phyloP scores from a whole-genome alignment of 1,140 invertebrate species.

The Drosophila erecta region DNA sequence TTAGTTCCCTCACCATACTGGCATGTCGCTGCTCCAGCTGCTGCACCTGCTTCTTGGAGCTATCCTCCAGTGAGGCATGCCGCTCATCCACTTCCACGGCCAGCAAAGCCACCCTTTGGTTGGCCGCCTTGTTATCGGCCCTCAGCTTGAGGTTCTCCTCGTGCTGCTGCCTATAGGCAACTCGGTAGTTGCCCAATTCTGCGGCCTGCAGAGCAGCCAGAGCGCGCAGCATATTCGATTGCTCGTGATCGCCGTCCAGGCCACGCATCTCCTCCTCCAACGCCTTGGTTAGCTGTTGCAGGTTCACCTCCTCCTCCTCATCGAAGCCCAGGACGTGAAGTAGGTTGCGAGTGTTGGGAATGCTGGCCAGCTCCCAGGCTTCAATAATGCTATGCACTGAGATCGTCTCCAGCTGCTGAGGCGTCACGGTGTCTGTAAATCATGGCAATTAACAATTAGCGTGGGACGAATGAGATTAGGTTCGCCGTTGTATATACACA shows the following conservation, averaged over 20 bases:
- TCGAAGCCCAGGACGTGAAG: conserved; percentile 90
- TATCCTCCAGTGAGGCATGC: conserved; percentile 91
- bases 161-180: conserved; percentile 88
- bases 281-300: conserved; percentile 89
- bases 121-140: conserved; percentile 91
- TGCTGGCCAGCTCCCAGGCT: conserved; percentile 90
- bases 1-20: conserved; percentile 89
- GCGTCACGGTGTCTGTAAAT: conserved; percentile 68
- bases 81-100: conserved; percentile 96
- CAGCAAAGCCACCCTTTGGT: conserved; percentile 90
- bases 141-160: conserved; percentile 91
- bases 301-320: conserved; percentile 86
- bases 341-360: conserved; percentile 87
- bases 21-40: conserved; percentile 90
- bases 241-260: conserved; percentile 55
- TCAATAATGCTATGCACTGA: conserved; percentile 87
- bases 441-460: conserved; percentile 14
- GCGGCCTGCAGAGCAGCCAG: conserved; percentile 87
- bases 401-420: conserved; percentile 77
- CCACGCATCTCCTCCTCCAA: conserved; percentile 89
- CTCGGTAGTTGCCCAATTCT: conserved; percentile 86
- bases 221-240: conserved; percentile 85
- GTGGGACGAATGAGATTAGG: conserved; percentile 3
- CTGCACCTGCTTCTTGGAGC: conserved; percentile 86
- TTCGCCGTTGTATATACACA: conserved; percentile 35